Percentiles rank a stretch among this genome's conserved stretches.
These are phyloP conservation scores for Cephus rjabovi DNA, from an alignment of 2,888 invertebrate genomes.

Conservation along the genomic window DNA sequence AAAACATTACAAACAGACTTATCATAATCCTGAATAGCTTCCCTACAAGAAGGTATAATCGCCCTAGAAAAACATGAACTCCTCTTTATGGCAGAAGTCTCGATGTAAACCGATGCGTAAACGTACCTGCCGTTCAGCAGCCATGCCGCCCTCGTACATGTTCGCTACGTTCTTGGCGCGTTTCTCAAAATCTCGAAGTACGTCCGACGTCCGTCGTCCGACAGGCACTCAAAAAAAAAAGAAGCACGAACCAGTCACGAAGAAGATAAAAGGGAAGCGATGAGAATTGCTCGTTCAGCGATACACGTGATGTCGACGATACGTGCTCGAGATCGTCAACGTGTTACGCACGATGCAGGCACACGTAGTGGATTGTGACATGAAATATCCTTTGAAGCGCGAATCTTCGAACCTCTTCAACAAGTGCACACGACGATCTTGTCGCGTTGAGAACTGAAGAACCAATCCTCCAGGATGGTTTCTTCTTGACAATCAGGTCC, in stretches of 20 bases:
- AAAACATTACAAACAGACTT: not conserved
- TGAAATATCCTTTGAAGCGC: not conserved
- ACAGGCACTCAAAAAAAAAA: not conserved
- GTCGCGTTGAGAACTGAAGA: not conserved
- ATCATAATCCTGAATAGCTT: not conserved
- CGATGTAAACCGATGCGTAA: constrained; percentile 2
- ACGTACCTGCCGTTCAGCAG: constrained; percentile 62
- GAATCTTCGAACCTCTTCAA: not conserved
- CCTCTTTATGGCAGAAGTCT: not conserved
- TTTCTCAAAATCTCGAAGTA: not conserved
- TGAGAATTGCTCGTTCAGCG: not conserved
- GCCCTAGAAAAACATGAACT: not conserved
- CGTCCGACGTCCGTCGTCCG: not conserved
- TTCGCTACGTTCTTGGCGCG: constrained; percentile 23
- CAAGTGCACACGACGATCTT: not conserved
- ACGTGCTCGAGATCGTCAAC: not conserved
- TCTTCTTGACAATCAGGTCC: not conserved
- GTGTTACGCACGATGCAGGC: not conserved
- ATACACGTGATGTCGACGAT: not conserved
- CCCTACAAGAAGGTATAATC: not conserved
- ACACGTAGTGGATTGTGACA: not conserved
- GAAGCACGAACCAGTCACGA: not conserved
- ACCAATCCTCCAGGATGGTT: not conserved
- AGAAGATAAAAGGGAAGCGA: not conserved
- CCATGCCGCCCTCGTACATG: constrained; percentile 64